Evolutionary conservation across 92 coral and sea anemone genomes (phyloP), one percentile per base, ranked within the genome.

Genomic region (Micromussa lordhowensis): DNA sequence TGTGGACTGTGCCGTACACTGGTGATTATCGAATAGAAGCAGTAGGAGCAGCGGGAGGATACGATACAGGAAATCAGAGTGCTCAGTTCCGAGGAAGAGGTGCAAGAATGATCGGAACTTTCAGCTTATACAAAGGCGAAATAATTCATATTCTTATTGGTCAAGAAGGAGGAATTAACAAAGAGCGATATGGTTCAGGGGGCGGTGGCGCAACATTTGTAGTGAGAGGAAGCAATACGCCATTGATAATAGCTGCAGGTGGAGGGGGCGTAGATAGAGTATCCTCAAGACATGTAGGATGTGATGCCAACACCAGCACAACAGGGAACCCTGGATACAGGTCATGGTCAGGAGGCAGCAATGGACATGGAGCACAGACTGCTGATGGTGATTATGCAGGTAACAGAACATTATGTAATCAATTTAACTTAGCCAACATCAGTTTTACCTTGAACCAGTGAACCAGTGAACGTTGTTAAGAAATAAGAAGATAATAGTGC

Each of bases 11-110:
- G 71, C 71, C 71, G 71, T 66, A 66, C 71, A 66, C 32, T 66
- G 34, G 92, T 51, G 78, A 85, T 48, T 92, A 92, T 78, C 74
- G 78, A 11, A 92, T 92, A 79, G 87, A 77, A 54, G 94, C 94
- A 34, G 85, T 92, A 14, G 94, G 94, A 29, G 94, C 94, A 7
- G 74, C 86, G 19, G 94, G 92, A 15, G 94, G 94, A 2, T 80
- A 80, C 72, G 94, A 75, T 75, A 36, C 2, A 53, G 73, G 35
- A 35, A 21, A 15, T 19, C 31, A 77, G 18, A 75, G 68, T 26
- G 34, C 36, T 15, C 77, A 10, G 16, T 88, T 80, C 29, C 89
- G 92, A 29, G 95, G 95, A 30, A 77, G 83, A 38, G 95, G 95
- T 10, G 95, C 93, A 30, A 61, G 81, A 36, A 92, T 90, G 93